Evolutionary conservation across 2,797 vertebrate genomes (phyloP), one percentile per base, ranked within the genome.

Genomic region (Coregonus suidteri): DNA sequence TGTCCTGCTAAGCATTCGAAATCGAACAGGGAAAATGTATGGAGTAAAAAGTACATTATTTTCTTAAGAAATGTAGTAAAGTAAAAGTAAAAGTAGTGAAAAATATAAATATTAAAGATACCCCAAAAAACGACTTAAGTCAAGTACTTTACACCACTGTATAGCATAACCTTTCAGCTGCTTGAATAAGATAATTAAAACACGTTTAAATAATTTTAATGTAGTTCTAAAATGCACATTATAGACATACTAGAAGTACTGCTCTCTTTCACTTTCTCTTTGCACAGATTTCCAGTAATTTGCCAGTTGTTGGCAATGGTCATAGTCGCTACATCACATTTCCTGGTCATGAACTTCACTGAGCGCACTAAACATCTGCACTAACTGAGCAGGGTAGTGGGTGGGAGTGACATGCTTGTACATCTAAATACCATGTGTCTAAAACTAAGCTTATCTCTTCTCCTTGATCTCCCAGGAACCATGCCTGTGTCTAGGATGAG

Each of bases 401-500:
- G 69, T 7, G 4, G 59, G 15, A 65, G 64, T 68, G 11, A 31
- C 3, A 47, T 37, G 1, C 4, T 31, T 52, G 9, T 71, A n/a
- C 13, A 34, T 31, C 52, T 62, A 2, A 30, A 15, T 54, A 71
- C 13, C 13, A 25, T 30, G 0, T 66, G n/a, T 77, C 76, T 85
- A 35, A 84, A 62, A 2, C 52, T 1, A 30, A 54, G 20, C 16
- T 18, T 15, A 13, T 72, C 4, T 71, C 47, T 41, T 34, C 6
- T 54, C 25, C 51, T 54, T 41, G n/a, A 73, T 64, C 16, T 70
- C 65, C 0, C 65, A 90, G 84, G 72, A 83, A 89, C 71, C 81
- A 95, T 95, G 95, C 95, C 95, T 0, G 92, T 94, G 37, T 74
- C 89, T 47, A 91, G 95, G 76, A 93, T 94, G 94, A 93, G 91